These are phyloP conservation scores for Lysandra bellargus DNA, from an alignment of 2,888 invertebrate genomes.

Conservation along the genomic window DNA sequence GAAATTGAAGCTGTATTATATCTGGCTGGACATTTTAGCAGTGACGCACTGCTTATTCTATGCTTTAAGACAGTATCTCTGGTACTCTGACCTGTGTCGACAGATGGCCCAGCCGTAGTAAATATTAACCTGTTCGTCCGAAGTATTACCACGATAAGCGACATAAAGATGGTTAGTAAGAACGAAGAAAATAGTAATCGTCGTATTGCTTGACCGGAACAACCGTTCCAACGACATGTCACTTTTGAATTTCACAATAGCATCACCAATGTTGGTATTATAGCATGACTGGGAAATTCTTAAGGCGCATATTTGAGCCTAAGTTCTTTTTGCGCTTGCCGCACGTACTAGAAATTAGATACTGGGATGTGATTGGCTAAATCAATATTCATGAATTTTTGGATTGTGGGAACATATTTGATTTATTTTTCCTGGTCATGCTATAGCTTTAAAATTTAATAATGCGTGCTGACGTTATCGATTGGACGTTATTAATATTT, in stretches of 20 bases:
- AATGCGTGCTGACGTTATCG: not conserved
- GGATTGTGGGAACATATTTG: not conserved
- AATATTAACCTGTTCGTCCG: constrained; percentile 98
- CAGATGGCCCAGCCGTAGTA: constrained; percentile 98
- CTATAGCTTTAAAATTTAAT: constrained; percentile 5
- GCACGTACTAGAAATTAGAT: not conserved
- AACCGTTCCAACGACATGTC: constrained; percentile 38
- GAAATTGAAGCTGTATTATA: not conserved
- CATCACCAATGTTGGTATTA: not conserved
- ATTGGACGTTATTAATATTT: constrained; percentile 15
- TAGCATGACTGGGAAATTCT: not conserved
- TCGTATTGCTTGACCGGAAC: constrained; percentile 40
- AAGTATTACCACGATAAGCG: constrained; percentile 98
- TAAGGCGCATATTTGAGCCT: not conserved
- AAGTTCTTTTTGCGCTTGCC: not conserved
- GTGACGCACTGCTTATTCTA: constrained; percentile 15
- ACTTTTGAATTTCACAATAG: constrained; percentile 32
- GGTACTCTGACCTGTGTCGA: constrained; percentile 53
- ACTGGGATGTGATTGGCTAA: not conserved
- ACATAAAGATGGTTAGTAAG: constrained; percentile 98
- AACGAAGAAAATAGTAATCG: constrained; percentile 39
- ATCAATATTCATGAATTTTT: not conserved
- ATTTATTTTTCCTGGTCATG: not conserved
- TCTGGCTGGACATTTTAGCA: not conserved
- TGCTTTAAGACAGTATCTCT: constrained; percentile 35